Conservation (phyloP, 2,113 vertebrate genomes). For the Gobius niger region DNA sequence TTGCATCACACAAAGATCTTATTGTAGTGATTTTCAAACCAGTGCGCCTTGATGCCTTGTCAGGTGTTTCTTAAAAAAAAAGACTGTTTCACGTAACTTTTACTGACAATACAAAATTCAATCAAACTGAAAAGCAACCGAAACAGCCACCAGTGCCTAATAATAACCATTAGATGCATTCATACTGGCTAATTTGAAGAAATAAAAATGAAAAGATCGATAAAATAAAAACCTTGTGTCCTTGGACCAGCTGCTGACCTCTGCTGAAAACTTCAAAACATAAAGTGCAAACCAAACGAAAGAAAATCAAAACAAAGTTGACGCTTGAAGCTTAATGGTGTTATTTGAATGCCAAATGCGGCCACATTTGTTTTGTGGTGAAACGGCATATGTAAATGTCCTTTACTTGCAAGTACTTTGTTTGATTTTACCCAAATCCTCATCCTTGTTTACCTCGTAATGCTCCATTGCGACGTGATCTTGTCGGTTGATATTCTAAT, state of each 20-base stretch:
- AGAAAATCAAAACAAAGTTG: not conserved
- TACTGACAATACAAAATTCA: too few relatives aligned
- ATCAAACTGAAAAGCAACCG: too few relatives aligned
- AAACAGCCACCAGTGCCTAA: too few relatives aligned
- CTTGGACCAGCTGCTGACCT: not conserved
- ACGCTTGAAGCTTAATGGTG: slow-evolving; percentile 4
- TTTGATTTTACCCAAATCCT: slow-evolving; percentile 1
- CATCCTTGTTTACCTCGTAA: not conserved
- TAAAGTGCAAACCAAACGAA: not conserved
- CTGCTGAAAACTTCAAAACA: not conserved
- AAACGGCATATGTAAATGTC: slow-evolving; percentile 11
- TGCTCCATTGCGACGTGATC: not conserved
- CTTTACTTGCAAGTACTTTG: not conserved
- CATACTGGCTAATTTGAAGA: too few relatives aligned
- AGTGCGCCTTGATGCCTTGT: too few relatives aligned
- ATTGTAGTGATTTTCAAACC: too few relatives aligned
- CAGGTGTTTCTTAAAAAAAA: too few relatives aligned
- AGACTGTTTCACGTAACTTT: too few relatives aligned
- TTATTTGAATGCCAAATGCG: slow-evolving; percentile 8
- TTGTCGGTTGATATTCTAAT: slow-evolving; percentile 1
- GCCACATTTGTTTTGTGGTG: slow-evolving; percentile 8
- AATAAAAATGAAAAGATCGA: too few relatives aligned
- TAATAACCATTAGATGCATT: too few relatives aligned
- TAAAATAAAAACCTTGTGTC: not conserved
- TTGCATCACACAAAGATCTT: too few relatives aligned